Conservation (phyloP, 1,140 invertebrate genomes). For the Bicyclus anynana region DNA sequence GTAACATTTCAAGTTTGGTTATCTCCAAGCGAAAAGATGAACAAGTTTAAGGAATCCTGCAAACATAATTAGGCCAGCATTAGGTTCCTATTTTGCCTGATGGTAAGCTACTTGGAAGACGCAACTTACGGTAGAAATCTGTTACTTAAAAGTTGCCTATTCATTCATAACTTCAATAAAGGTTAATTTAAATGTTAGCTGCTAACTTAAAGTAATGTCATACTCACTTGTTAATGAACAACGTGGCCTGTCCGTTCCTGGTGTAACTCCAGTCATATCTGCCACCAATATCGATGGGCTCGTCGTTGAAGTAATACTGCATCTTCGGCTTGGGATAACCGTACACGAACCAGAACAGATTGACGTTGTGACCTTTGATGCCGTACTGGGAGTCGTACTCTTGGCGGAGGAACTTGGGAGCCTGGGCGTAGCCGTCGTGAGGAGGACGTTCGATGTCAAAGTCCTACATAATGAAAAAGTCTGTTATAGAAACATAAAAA, state of each 20-base stretch:
- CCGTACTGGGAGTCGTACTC: constrained; percentile 92
- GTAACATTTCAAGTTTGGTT: too few relatives aligned
- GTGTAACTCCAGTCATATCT: constrained; percentile 91
- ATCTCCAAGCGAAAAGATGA: too few relatives aligned
- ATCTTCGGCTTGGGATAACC: constrained; percentile 95
- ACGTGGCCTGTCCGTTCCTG: constrained; percentile 91
- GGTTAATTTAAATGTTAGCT: background rate
- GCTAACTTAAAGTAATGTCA: background rate
- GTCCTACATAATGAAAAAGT: constrained; percentile 65
- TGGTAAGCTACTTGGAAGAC: too few relatives aligned
- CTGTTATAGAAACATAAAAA: too few relatives aligned
- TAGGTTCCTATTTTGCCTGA: too few relatives aligned
- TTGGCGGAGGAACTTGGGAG: constrained; percentile 89
- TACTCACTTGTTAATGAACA: constrained; percentile 89
- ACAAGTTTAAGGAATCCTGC: too few relatives aligned
- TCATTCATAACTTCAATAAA: background rate
- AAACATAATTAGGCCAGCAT: too few relatives aligned
- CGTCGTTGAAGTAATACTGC: constrained; percentile 91
- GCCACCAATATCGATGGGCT: constrained; percentile 88
- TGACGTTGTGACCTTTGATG: constrained; percentile 91
- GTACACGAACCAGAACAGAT: constrained; percentile 94
- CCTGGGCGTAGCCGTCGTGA: constrained; percentile 88
- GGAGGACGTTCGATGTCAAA: constrained; percentile 92
- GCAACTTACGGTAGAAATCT: too few relatives aligned
- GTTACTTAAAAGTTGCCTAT: too few relatives aligned